Base-by-base conservation (phyloP, 1,140 invertebrate species). In the Drosophila burlai region DNA sequence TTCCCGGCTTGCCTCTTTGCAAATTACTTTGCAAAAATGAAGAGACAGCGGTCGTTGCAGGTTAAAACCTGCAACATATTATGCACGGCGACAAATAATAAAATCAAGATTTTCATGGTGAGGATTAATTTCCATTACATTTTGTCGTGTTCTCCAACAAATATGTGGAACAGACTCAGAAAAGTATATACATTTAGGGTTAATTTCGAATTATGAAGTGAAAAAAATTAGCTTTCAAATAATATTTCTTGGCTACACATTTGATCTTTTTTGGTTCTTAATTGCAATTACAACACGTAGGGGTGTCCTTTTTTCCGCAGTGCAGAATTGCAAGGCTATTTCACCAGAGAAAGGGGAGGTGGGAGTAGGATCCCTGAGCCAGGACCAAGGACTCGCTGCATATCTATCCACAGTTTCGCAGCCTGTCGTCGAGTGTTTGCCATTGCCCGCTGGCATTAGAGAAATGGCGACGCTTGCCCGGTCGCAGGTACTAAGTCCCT, bases 1-100 rank as follows among this genome's bases (percentile, higher is more conserved):
- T 69, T 54, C 66, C 47, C 61, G 63, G 58, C 62, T 71, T 76
- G 66, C 81, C 83, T 80, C 87, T 82, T 83, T 86, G 85, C 90
- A 92, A 91, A 91, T 91, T 91, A 83, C 90, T 91, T 91, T 91
- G 90, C 85, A 85, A 83, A 91, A 91, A 90, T 89, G 76, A 82
- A 85, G 76, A 72, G 85, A 90, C 89, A 89, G 80, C 77, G 71
- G 59, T 46, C 26, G 21, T 9, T 42, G 45, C 21, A 21, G 13
- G 26, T 49, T 45, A 18, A 36, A 29, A 54, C n/a, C 76, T 63
- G 60, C 49, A 49, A 69, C 64, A 69, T 45, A 60, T 65, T 18
- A 18, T 18, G 45, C 40, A 57, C 54, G 15, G 54, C 36, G 9
- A 57, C 36, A 40, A 57, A 57, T n/a, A 16, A 24, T 11, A 0